Evolutionary conservation across 1,140 invertebrate genomes (phyloP), one percentile per base, ranked within the genome.

Genomic region (Conus ventricosus): DNA sequence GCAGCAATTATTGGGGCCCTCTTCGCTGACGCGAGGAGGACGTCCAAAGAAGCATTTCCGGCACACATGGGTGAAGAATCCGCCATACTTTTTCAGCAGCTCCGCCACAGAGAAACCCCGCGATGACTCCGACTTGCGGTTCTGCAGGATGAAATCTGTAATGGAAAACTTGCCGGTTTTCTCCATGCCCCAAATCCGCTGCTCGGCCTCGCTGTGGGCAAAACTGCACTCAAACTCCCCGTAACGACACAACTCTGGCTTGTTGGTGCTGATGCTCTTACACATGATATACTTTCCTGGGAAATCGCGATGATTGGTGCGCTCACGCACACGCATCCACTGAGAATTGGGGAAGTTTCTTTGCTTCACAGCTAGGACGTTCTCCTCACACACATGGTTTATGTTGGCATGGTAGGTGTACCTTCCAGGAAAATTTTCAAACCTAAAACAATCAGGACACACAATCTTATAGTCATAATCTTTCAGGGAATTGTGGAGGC

Each of bases 181-280:
- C 82, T 94, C 93, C 54, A 93, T 25, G 51, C 89, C 94, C 94
- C 94, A 95, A 3, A 94, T 67, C 13, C 20, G 83, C 75, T 92
- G 90, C 88, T 95, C 94, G 23, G 92, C 88, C 13, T 88, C 86
- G 86, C 93, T 94, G 89, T 95, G 94, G 20, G 94, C 93, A 93
- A 93, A 94, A 67, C 90, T 92, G 89, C 94, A 95, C 1, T 53
- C 80, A 15, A 91, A 91, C 53, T 92, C 92, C 25, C 92, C 92
- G 82, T 91, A 92, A 11, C 89, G 87, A 88, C 94, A 94, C 25
- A 87, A 71, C 6, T 88, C 63, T 10, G 86, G 81, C 20, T 91
- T 90, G 39, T 85, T 87, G 51, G 88, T 82, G 2, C 55, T 85
- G 51, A 92, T 76, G 88, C 92, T 92, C 51, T 92, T 91, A 90